Evolutionary conservation across 2,113 vertebrate species (phyloP).

Genomic region (Burhinus bistriatus): DNA sequence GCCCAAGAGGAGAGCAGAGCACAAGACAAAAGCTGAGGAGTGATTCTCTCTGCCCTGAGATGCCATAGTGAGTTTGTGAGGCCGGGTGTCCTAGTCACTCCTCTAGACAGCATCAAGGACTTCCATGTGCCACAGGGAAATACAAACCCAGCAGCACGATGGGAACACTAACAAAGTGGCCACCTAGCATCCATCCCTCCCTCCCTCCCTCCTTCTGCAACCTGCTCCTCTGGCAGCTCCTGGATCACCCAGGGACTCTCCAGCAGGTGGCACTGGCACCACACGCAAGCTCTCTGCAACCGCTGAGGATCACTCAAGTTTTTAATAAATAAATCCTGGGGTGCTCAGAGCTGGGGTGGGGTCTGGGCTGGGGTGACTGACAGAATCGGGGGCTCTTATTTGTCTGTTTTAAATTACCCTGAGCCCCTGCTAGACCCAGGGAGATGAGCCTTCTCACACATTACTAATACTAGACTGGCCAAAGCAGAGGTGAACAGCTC

Average conservation of each 20-base stretch:
- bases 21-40: not conserved
- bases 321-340: too few relatives aligned
- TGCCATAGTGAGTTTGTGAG: fast-evolving
- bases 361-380: not conserved
- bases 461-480: not conserved
- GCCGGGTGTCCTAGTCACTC: fast-evolving
- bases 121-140: fast-evolving
- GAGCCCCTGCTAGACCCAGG: not conserved
- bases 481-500: not conserved
- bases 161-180: fast-evolving
- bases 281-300: not conserved
- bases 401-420: not conserved
- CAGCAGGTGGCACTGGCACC: slow-evolving; percentile 51
- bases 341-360: not conserved
- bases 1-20: not conserved
- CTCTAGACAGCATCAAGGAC: not conserved
- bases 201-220: not conserved
- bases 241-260: not conserved
- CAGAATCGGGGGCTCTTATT: fast-evolving
- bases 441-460: not conserved
- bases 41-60: not conserved
- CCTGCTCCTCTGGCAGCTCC: not conserved
- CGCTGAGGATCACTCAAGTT: not conserved
- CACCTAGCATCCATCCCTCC: not conserved
- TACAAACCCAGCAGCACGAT: not conserved